Percentiles rank a stretch among this genome's conserved stretches.
Evolutionary conservation across 92 coral and sea anemone species (phyloP).

Genomic region (Phenganax stokvisi): DNA sequence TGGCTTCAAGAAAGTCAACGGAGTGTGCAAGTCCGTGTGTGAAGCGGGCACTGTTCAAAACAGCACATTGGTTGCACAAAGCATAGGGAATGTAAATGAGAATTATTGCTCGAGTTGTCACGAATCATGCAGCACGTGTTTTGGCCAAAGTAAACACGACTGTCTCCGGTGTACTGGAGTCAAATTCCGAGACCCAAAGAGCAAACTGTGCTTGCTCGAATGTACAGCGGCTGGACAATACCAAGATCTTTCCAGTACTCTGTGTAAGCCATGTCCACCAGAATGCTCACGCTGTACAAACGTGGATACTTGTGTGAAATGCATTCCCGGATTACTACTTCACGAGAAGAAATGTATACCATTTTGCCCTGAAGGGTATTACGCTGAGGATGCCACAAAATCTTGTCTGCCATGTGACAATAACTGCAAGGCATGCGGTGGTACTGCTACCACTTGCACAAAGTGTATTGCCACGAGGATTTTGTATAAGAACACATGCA

Average conservation of each 20-base stretch:
- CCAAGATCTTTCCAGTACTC: conserved; percentile 59
- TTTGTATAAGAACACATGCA: conserved; percentile 57
- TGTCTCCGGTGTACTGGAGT: conserved; percentile 85
- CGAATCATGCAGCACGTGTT: conserved; percentile 64
- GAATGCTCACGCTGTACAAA: conserved; percentile 68
- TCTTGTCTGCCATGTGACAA: conserved; percentile 69
- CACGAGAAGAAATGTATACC: conserved; percentile 53
- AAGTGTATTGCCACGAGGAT: conserved; percentile 54
- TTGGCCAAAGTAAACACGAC: conserved; percentile 62
- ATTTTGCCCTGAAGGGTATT: conserved; percentile 66
- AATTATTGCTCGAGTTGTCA: conserved; percentile 66
- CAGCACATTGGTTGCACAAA: conserved; percentile 39
- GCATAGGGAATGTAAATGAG: not conserved
- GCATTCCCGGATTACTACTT: conserved; percentile 59
- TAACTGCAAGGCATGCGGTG: conserved; percentile 62
- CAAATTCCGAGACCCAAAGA: conserved; percentile 61
- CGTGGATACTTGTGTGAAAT: conserved; percentile 52
- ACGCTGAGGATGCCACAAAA: conserved; percentile 44
- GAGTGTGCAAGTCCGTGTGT: conserved; percentile 58
- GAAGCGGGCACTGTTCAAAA: conserved; percentile 46
- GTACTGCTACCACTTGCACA: conserved; percentile 53
- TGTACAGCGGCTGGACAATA: conserved; percentile 63
- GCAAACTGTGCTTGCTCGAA: conserved; percentile 60
- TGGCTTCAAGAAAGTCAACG: conserved; percentile 56
- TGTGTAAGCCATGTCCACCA: conserved; percentile 68